A percentile compares a stretch with the other conserved stretches of the same genome.
phyloP scores from a whole-genome alignment of 2,888 invertebrate species.

The Chrysolina americana region DNA sequence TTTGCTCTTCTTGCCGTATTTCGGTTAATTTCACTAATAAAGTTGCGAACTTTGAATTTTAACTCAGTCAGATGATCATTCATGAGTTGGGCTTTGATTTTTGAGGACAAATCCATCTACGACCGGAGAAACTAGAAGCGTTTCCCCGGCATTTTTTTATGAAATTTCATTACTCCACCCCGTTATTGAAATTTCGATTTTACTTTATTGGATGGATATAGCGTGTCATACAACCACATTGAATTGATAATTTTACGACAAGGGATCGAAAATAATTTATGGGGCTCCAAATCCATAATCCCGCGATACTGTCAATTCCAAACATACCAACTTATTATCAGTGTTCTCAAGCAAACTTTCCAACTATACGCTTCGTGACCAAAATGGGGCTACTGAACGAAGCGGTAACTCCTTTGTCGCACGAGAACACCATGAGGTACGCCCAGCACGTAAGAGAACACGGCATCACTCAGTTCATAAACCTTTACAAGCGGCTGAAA shows the following conservation, averaged over 20 bases:
- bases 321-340: background rate
- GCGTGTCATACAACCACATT: background rate
- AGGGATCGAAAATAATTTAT: conserved; percentile 11
- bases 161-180: no score
- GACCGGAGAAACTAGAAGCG: no score
- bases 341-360: background rate
- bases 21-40: no score
- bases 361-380: background rate
- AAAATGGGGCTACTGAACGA: conserved; percentile 33
- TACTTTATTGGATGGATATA: background rate
- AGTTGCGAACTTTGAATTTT: no score
- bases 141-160: no score
- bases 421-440: conserved; percentile 89
- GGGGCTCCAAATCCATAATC: background rate
- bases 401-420: conserved; percentile 25
- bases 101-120: no score
- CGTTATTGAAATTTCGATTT: background rate
- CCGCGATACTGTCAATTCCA: background rate
- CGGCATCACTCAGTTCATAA: conserved; percentile 96
- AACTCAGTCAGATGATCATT: no score
- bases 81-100: no score
- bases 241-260: conserved; percentile 4
- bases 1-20: no score
- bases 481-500: conserved; percentile 88
- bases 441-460: conserved; percentile 94